phyloP scores from a whole-genome alignment of 2,888 invertebrate genomes.

The Macrosiphum euphorbiae region DNA sequence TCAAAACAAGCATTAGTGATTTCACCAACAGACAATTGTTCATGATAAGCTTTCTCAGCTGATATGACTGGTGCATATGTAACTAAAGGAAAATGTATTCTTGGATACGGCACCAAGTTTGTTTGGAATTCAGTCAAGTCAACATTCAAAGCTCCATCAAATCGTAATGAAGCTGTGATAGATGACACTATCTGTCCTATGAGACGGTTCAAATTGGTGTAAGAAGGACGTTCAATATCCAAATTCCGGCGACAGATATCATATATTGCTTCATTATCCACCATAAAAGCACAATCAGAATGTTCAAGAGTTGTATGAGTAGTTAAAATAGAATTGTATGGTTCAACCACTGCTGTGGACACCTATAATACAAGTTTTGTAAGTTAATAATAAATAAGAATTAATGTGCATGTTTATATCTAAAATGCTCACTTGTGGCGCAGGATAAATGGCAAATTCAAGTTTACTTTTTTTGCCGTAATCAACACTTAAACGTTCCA shows the following conservation, averaged over 20 bases:
- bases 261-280: conserved; percentile 75
- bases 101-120: conserved; percentile 75
- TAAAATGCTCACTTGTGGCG: conserved; percentile 75
- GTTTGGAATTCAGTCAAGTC: conserved; percentile 92
- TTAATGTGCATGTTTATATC: conserved; percentile 72
- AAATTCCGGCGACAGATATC: conserved; percentile 94
- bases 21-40: conserved; percentile 73
- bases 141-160: conserved; percentile 81
- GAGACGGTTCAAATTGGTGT: conserved; percentile 94
- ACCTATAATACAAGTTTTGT: conserved; percentile 68
- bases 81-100: conserved; percentile 76
- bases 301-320: conserved; percentile 77
- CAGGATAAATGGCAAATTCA: conserved; percentile 97
- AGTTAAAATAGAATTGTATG: conserved; percentile 75
- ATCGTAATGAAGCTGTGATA: conserved; percentile 90
- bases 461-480: conserved; percentile 97
- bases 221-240: conserved; percentile 94
- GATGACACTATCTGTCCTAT: conserved; percentile 95
- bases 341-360: conserved; percentile 74
- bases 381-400: neutral
- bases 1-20: conserved; percentile 76
- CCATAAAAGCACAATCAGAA: conserved; percentile 78
- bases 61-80: conserved; percentile 74
- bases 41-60: conserved; percentile 73
- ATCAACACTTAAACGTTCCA: conserved; percentile 96